A percentile compares a stretch with the other conserved stretches of the same genome.
phyloP scores from a whole-genome alignment of 2,888 invertebrate species.

The Sericinus montela region DNA sequence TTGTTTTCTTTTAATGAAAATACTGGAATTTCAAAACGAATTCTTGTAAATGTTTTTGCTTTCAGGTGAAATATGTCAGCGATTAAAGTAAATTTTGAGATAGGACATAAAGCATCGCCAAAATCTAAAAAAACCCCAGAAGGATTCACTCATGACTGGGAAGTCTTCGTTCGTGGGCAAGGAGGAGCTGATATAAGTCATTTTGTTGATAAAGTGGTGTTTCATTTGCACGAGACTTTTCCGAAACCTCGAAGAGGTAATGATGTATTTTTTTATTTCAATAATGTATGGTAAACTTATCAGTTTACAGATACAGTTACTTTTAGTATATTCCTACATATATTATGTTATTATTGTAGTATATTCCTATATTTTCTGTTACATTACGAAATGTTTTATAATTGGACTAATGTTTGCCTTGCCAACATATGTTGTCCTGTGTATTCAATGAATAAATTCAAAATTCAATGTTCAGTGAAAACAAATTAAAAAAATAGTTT shows the following conservation, averaged over 20 bases:
- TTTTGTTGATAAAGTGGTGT: conserved; percentile 96
- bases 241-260: conserved; percentile 94
- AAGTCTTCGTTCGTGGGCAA: conserved; percentile 93
- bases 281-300: neutral
- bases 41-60: conserved; percentile 16
- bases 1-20: conserved; percentile 23
- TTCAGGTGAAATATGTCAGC: conserved; percentile 56
- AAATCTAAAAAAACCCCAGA: conserved; percentile 90
- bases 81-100: conserved; percentile 88
- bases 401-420: too few species aligned
- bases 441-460: too few species aligned
- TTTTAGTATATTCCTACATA: too few species aligned
- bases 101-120: conserved; percentile 93
- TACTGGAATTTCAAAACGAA: conserved; percentile 7
- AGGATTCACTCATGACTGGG: conserved; percentile 99
- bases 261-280: conserved; percentile 5
- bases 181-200: conserved; percentile 92
- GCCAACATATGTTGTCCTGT: too few species aligned
- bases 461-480: too few species aligned
- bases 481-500: too few species aligned
- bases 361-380: too few species aligned
- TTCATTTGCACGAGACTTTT: conserved; percentile 94
- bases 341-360: too few species aligned
- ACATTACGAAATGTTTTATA: too few species aligned
- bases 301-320: conserved; percentile 8